A percentile compares a stretch with the other conserved stretches of the same genome.
Evolutionary conservation across 2,888 invertebrate genomes (phyloP).

Genomic region (Pristionchus mayeri): DNA sequence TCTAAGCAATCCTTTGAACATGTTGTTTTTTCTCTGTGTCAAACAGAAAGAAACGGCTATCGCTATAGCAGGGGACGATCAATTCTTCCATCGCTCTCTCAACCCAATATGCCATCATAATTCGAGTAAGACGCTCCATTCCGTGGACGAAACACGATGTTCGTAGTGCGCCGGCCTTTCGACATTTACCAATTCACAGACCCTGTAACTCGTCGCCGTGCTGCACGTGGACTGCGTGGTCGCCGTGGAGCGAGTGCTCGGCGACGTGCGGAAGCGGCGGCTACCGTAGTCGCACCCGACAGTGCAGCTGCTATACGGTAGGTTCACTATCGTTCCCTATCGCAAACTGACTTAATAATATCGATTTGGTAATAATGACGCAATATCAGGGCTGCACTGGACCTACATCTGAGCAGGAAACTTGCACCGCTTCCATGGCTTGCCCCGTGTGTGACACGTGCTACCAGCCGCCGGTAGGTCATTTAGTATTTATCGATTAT

Average conservation of each 20-base stretch:
- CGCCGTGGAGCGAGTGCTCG: constrained; percentile 47
- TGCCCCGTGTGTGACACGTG: constrained; percentile 32
- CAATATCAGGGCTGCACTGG: constrained; percentile 39
- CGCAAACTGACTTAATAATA: not conserved
- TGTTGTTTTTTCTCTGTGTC: too few species aligned
- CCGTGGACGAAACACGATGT: too few species aligned
- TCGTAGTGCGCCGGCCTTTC: too few species aligned
- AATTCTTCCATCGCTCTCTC: not conserved
- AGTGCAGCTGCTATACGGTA: constrained; percentile 49
- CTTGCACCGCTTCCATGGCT: not conserved
- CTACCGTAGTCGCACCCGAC: constrained; percentile 44
- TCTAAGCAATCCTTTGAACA: not conserved
- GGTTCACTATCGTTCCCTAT: not conserved
- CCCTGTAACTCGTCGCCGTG: constrained; percentile 26
- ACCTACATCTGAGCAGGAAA: constrained; percentile 45
- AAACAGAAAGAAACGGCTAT: too few species aligned
- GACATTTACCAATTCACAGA: not conserved
- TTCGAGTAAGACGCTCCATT: too few species aligned
- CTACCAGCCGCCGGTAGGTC: too few species aligned
- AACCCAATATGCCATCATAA: not conserved
- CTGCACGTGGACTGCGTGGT: constrained; percentile 49
- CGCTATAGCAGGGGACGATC: too few species aligned
- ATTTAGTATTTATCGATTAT: too few species aligned
- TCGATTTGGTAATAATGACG: not conserved
- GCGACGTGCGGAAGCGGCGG: constrained; percentile 50